A percentile compares a stretch with the other conserved stretches of the same genome.
Conservation (phyloP, 2,797 vertebrate species). For the Serranus cabrilla region DNA sequence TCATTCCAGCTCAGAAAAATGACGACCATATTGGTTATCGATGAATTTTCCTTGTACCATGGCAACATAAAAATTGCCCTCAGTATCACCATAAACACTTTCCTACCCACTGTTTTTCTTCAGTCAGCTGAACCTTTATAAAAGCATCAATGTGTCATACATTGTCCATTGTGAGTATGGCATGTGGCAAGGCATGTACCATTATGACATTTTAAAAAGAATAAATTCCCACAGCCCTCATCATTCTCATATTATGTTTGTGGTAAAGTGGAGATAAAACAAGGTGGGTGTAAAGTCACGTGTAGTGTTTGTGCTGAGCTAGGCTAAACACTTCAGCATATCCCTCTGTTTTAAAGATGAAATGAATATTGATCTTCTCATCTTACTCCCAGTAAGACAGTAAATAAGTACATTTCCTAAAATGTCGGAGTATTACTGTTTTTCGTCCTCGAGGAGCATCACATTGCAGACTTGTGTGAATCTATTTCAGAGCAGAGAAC, state of each 20-base stretch:
- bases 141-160: background rate
- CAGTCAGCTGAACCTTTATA: background rate
- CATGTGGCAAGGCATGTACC: background rate
- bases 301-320: background rate
- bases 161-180: background rate
- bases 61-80: background rate
- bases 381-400: background rate
- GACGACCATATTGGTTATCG: too few relatives aligned
- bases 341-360: conserved; percentile 3
- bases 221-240: background rate
- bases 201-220: background rate
- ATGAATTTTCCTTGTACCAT: background rate
- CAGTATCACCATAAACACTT: background rate
- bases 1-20: too few relatives aligned
- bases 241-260: background rate
- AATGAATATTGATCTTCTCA: conserved; percentile 27
- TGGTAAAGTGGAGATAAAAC: background rate
- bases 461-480: conserved; percentile 2
- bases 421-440: background rate
- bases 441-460: background rate
- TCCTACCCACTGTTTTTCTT: background rate
- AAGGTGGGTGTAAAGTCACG: background rate
- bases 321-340: conserved; percentile 5
- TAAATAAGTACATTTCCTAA: conserved; percentile 16
- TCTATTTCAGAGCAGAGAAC: conserved; percentile 23